Percentiles rank a stretch among this genome's conserved stretches.
Conservation (phyloP, 2,113 vertebrate genomes). For the Perca schrenkii region DNA sequence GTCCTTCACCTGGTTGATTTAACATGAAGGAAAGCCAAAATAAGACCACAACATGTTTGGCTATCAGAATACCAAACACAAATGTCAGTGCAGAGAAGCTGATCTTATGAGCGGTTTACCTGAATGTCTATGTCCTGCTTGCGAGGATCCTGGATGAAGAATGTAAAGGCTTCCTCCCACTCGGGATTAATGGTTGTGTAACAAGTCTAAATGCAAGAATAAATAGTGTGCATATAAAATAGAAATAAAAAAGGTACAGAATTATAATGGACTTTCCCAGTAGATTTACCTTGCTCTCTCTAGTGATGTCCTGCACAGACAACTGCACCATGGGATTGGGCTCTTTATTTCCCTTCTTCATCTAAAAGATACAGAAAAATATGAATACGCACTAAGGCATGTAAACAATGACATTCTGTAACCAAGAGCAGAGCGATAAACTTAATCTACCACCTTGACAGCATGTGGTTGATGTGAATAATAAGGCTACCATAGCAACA, state of each 20-base stretch:
- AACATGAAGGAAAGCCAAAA: slow-evolving; percentile 5
- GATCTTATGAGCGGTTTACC: slow-evolving; percentile 38
- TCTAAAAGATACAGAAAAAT: slow-evolving; percentile 75
- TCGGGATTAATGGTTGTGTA: slow-evolving; percentile 85
- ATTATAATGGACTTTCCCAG: background rate
- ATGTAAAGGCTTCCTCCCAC: slow-evolving; percentile 93
- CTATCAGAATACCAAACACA: background rate
- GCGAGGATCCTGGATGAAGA: slow-evolving; percentile 91
- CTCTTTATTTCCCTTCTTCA: slow-evolving; percentile 91
- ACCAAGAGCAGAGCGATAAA: slow-evolving; percentile 28
- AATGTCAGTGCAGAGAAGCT: background rate
- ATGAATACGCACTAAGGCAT: slow-evolving; percentile 19
- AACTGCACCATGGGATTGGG: slow-evolving; percentile 92
- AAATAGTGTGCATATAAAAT: background rate
- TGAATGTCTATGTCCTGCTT: slow-evolving; percentile 86
- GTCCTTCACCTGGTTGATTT: slow-evolving; percentile 88
- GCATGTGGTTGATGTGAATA: slow-evolving; percentile 24
- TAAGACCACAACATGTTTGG: background rate
- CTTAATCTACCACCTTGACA: slow-evolving; percentile 28
- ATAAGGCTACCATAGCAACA: slow-evolving; percentile 50
- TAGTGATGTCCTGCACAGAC: slow-evolving; percentile 89
- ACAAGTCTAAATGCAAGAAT: slow-evolving; percentile 79
- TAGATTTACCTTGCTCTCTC: slow-evolving; percentile 89
- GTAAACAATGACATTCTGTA: slow-evolving; percentile 10
- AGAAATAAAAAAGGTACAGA: background rate